Conservation (phyloP, 2,113 vertebrate species). For the Chaenogobius annularis region DNA sequence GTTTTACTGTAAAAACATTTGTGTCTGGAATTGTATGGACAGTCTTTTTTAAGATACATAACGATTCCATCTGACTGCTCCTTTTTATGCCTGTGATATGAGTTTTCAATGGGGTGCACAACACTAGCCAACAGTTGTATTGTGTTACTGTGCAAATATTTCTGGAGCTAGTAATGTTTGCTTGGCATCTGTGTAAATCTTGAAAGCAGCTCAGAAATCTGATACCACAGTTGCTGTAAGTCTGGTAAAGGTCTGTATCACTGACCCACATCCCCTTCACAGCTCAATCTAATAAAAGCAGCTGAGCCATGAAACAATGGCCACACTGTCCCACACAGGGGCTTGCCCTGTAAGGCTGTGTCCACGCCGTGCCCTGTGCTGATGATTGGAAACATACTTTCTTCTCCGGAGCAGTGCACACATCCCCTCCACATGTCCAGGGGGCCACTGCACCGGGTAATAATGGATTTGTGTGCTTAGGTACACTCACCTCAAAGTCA, state of each 20-base stretch:
- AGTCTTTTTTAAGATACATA: too few relatives aligned
- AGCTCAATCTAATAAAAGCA: conserved; percentile 58
- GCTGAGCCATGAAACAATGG: conserved; percentile 55
- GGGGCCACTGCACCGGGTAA: conserved; percentile 18
- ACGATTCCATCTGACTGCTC: not conserved
- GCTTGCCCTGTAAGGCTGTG: conserved; percentile 35
- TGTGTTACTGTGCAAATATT: not conserved
- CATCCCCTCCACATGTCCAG: conserved; percentile 21
- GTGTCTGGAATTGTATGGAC: not conserved
- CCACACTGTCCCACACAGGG: conserved; percentile 49
- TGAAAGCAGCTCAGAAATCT: conserved; percentile 49
- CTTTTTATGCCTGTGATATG: not conserved
- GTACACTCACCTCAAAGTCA: conserved; percentile 86
- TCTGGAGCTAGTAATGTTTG: not conserved
- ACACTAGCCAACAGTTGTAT: not conserved
- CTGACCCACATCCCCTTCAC: conserved; percentile 51
- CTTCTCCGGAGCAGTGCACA: conserved; percentile 9
- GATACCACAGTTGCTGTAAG: conserved; percentile 38
- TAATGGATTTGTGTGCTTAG: conserved; percentile 36
- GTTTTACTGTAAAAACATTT: conserved; percentile 18
- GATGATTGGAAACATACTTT: conserved; percentile 57
- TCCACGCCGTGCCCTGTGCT: conserved; percentile 17
- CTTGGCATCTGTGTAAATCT: conserved; percentile 25
- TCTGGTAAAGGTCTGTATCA: conserved; percentile 43
- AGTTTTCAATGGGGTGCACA: not conserved